phyloP scores from a whole-genome alignment of 2,888 invertebrate species.

The Xestia ashworthii region DNA sequence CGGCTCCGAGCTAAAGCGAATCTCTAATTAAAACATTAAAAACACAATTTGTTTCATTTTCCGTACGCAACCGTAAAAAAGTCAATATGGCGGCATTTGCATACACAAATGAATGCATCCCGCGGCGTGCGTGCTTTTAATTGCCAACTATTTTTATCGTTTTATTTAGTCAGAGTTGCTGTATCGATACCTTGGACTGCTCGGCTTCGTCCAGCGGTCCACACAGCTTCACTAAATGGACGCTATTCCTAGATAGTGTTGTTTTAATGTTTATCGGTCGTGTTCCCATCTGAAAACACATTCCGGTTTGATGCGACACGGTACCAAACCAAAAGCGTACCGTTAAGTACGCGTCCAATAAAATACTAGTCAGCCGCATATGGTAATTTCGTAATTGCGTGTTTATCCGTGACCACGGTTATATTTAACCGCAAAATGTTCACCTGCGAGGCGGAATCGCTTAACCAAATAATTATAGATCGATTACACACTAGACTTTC shows the following conservation, averaged over 20 bases:
- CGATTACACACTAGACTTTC: constrained; percentile 65
- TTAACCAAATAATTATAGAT: constrained; percentile 75
- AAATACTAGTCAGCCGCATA: constrained; percentile 79
- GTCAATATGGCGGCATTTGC: constrained; percentile 78
- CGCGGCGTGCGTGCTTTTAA: constrained; percentile 79
- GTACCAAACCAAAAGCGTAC: constrained; percentile 73
- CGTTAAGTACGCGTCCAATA: constrained; percentile 83
- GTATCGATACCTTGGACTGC: constrained; percentile 59
- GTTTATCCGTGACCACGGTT: constrained; percentile 79
- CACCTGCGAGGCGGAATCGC: constrained; percentile 69
- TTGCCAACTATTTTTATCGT: constrained; percentile 74
- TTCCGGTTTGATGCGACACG: constrained; percentile 73
- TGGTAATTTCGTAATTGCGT: constrained; percentile 85
- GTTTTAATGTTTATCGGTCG: constrained; percentile 68
- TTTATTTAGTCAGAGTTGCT: constrained; percentile 67
- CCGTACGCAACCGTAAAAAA: constrained; percentile 73
- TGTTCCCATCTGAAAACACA: constrained; percentile 67
- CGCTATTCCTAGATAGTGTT: constrained; percentile 70
- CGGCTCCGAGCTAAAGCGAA: constrained; percentile 76
- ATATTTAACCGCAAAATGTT: constrained; percentile 74
- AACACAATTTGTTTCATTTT: constrained; percentile 81
- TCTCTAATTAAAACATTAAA: constrained; percentile 86
- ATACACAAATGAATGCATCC: constrained; percentile 77
- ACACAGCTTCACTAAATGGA: constrained; percentile 62
- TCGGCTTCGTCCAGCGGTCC: constrained; percentile 18